Evolutionary conservation across 2,113 vertebrate genomes (phyloP).

Genomic region (Grus americana): DNA sequence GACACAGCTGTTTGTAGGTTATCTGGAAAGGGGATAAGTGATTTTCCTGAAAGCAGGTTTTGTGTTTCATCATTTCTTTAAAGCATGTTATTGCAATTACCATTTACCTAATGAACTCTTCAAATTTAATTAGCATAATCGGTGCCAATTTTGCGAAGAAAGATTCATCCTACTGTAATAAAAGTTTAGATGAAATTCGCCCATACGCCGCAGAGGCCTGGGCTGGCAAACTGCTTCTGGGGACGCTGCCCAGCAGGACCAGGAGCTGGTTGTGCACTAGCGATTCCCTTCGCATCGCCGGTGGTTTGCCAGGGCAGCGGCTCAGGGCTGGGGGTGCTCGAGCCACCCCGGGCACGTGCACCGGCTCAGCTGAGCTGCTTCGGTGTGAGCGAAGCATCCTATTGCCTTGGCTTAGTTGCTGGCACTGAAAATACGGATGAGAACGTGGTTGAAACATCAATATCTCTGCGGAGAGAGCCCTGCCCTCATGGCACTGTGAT

Average conservation of each 20-base stretch:
- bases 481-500: background rate
- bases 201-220: background rate
- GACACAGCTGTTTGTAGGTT: constrained; percentile 13
- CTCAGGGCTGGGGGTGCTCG: background rate
- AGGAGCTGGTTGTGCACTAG: background rate
- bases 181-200: background rate
- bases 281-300: background rate
- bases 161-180: constrained; percentile 55
- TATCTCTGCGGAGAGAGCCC: background rate
- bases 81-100: constrained; percentile 59
- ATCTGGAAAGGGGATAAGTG: constrained; percentile 24
- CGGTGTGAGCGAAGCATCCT: rapidly evolving
- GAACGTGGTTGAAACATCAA: background rate
- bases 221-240: background rate
- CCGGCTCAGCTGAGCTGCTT: background rate
- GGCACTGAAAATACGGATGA: background rate
- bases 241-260: background rate
- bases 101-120: constrained; percentile 72
- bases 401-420: background rate
- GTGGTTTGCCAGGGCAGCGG: background rate
- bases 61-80: constrained; percentile 52
- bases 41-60: constrained; percentile 56
- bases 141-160: constrained; percentile 37
- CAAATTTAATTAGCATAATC: constrained; percentile 64
- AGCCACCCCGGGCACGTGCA: rapidly evolving